Evolutionary conservation across 2,888 invertebrate species (phyloP), one percentile per base, ranked within the genome.

Genomic region (Oligia latruncula): DNA sequence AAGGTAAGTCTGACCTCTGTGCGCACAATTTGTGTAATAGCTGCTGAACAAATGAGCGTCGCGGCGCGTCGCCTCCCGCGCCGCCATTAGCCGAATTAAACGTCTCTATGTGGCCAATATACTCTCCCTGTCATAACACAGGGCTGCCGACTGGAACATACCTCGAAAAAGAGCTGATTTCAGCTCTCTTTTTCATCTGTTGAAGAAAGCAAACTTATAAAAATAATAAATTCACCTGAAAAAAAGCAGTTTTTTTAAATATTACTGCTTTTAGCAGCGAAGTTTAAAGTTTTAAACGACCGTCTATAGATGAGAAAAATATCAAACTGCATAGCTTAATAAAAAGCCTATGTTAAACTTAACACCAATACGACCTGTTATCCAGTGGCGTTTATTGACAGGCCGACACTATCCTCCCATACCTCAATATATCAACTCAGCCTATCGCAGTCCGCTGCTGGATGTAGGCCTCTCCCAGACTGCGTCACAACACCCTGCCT

Each of bases 11-110:
- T 70, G 74, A 85, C 76, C 88, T 85, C 68, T 64, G 74, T 62
- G 40, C 68, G 64, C 71, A 70, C 74, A 81, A 72, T 79, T 73
- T 78, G 77, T 77, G 78, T 85, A 88, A 89, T 86, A 88, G 84
- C 85, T 74, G 71, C 71, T 83, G 85, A 85, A 90, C 90, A 91
- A 91, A 92, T 92, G 92, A 92, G 89, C 90, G 88, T 88, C 78
- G 87, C 75, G 85, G 58, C 79, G 71, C 90, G 78, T 68, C 85
- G 62, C 71, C 62, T 68, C 80, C 71, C 88, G 81, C 73, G 78
- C 84, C 80, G 52, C 95, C 94, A 95, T 95, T 95, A 94, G 93
- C 92, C 79, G 92, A 92, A 95, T 95, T 94, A 95, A 94, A 94
- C 91, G 93, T 86, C 83, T 92, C 90, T 86, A 83, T 90, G 86